Evolutionary conservation across 2,888 invertebrate genomes (phyloP), one percentile per base, ranked within the genome.

Genomic region (Synergus umbraculus): DNA sequence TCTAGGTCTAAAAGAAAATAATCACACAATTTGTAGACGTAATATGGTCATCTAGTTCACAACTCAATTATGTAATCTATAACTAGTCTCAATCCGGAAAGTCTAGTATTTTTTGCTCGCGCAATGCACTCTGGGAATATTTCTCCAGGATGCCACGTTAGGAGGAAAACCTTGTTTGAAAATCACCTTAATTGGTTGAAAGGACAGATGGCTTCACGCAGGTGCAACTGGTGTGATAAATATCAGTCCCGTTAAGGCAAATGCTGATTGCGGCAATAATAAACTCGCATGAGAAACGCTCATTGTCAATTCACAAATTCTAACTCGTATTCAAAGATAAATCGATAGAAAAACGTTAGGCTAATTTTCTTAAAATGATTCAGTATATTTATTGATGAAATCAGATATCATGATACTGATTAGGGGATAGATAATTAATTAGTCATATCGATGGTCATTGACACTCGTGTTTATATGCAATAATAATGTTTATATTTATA

Each of bases 171-270:
- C 9, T 69, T 8, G 46, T 69, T 37, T 69, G 46, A 49, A 69
- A 69, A 69, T 69, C 69, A 49, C 46, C 69, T 49, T 49, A 69
- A 69, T 46, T 69, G 69, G 69, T 49, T 49, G 29, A 49, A 69
- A 29, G 22, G 49, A 37, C 69, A 69, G 69, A 49, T 69, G 69
- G 69, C 46, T 44, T 37, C 29, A 29, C 29, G 49, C 69, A 69
- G 69, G 49, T 69, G 69, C 69, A 69, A 69, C 22, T 29, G n/a
- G 29, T n/a, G 29, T 29, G 44, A 49, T 69, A 69, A 37, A 69
- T 49, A 69, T 69, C 49, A 69, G 49, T 69, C 69, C 69, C 15
- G 22, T 69, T 69, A 69, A 49, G 49, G 46, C 9, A 15, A 29
- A 54, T 54, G 54, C 54, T 54, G 54, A 54, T 54, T 54, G 54